Percentiles rank a stretch among this genome's conserved stretches.
Conservation (phyloP, 2,113 vertebrate genomes). For the Datnioides undecimradiatus region DNA sequence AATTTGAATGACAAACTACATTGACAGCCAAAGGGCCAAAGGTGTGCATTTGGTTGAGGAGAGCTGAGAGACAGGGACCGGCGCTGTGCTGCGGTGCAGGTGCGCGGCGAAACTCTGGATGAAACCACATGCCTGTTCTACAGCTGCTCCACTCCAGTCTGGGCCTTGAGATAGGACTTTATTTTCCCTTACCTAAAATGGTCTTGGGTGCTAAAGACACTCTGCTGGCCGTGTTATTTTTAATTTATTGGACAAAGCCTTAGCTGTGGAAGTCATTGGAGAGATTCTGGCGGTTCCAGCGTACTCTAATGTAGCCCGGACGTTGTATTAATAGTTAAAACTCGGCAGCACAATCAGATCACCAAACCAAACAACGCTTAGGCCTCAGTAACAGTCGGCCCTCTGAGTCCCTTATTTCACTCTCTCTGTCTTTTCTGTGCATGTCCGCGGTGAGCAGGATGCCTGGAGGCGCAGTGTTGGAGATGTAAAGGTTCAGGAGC, state of each 20-base stretch:
- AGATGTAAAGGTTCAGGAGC: conserved; percentile 53
- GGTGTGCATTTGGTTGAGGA: conserved; percentile 32
- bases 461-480: conserved; percentile 52
- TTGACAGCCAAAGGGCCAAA: conserved; percentile 50
- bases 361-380: conserved; percentile 67
- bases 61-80: conserved; percentile 41
- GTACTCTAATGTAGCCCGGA: conserved; percentile 53
- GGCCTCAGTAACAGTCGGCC: conserved; percentile 48
- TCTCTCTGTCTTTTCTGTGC: conserved; percentile 31
- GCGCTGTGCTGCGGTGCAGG: conserved; percentile 45
- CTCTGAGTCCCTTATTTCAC: conserved; percentile 16
- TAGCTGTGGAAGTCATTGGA: conserved; percentile 64
- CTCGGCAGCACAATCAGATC: conserved; percentile 65
- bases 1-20: conserved; percentile 77
- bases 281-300: conserved; percentile 52
- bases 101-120: conserved; percentile 45
- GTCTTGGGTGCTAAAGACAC: conserved; percentile 64
- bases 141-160: conserved; percentile 34
- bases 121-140: conserved; percentile 56
- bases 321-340: conserved; percentile 76
- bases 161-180: conserved; percentile 60
- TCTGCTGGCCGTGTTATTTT: conserved; percentile 74
- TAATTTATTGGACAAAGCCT: conserved; percentile 79
- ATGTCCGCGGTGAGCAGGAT: conserved; percentile 50
- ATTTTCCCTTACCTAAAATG: conserved; percentile 73